phyloP scores from a whole-genome alignment of 2,113 vertebrate genomes.

The Anhinga anhinga region DNA sequence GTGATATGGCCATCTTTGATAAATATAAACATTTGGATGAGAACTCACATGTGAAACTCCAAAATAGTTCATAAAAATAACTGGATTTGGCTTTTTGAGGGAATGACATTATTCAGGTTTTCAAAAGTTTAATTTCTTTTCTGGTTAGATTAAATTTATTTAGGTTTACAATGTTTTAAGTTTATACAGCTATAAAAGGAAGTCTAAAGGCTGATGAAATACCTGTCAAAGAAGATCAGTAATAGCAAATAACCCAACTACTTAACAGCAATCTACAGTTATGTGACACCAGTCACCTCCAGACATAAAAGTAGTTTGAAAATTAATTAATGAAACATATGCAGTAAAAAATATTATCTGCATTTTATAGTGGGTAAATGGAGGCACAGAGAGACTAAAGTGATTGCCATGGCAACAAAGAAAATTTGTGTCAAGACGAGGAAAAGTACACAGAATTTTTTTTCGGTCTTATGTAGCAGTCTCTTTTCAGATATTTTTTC shows the following conservation, averaged over 20 bases:
- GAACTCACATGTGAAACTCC: not conserved
- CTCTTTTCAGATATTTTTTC: not conserved
- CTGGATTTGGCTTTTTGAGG: not conserved
- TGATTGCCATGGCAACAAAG: conserved; percentile 12
- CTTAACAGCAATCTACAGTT: not conserved
- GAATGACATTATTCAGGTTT: not conserved
- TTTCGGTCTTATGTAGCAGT: not conserved
- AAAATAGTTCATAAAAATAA: not conserved
- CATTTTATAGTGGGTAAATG: not conserved
- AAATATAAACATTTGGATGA: not conserved
- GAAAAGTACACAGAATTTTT: not conserved
- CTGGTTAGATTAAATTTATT: not conserved
- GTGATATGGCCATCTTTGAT: not conserved
- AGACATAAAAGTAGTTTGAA: not conserved
- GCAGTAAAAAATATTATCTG: not conserved
- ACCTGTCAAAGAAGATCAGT: not conserved
- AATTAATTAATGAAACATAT: not conserved
- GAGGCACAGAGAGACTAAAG: not conserved
- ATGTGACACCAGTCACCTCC: not conserved
- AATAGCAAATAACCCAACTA: not conserved
- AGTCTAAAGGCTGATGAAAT: not conserved
- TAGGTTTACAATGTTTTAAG: not conserved
- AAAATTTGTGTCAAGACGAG: not conserved
- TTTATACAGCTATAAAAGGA: not conserved
- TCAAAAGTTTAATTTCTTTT: not conserved